These are phyloP conservation scores for Charina bottae DNA, from an alignment of 2,113 vertebrate species.

Conservation along the genomic window DNA sequence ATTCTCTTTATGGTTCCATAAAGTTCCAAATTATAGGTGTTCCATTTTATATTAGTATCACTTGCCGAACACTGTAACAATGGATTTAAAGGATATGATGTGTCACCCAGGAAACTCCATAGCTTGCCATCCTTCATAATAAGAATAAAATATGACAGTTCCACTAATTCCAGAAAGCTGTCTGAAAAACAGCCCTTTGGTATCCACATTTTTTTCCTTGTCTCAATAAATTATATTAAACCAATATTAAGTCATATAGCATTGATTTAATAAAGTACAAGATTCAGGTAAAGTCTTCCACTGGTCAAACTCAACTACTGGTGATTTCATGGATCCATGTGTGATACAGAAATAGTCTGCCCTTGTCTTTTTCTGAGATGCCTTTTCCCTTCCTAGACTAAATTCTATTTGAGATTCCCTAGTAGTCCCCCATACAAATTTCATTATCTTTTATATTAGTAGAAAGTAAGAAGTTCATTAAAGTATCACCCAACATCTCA, in stretches of 20 bases:
- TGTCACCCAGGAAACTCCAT: background rate
- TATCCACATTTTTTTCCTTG: background rate
- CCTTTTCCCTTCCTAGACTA: background rate
- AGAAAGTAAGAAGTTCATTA: background rate
- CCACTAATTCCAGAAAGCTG: background rate
- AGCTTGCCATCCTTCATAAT: background rate
- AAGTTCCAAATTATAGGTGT: background rate
- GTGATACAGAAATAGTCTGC: background rate
- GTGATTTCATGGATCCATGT: background rate
- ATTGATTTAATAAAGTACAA: background rate
- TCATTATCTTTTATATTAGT: background rate
- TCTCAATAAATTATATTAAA: background rate
- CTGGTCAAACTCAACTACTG: too few species aligned
- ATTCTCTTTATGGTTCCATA: background rate
- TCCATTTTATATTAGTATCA: background rate
- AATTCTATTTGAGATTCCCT: background rate
- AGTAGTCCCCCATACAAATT: background rate
- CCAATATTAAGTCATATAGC: background rate
- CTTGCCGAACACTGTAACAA: background rate
- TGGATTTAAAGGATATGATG: background rate
- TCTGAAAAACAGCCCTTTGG: background rate
- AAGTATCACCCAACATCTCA: background rate
- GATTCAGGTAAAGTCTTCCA: background rate
- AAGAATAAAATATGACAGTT: background rate
- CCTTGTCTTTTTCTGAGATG: background rate